phyloP scores from a whole-genome alignment of 2,113 vertebrate species.

The Eulacestoma nigropectus region DNA sequence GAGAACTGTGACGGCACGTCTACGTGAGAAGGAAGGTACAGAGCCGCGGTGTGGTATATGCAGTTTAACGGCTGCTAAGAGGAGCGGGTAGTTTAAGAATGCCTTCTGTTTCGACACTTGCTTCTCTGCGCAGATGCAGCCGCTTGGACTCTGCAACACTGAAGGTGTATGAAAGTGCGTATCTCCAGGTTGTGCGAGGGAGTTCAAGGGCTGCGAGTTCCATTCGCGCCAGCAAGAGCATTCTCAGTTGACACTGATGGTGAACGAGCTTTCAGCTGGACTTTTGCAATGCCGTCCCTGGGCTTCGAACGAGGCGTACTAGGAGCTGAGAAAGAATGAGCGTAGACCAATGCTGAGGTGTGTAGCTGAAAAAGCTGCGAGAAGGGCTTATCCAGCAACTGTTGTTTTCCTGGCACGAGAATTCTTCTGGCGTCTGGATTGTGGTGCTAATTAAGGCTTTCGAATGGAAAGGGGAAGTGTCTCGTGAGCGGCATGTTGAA shows the following conservation, averaged over 20 bases:
- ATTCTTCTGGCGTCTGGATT: too few species aligned
- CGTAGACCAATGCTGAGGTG: background rate
- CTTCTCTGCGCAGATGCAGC: background rate
- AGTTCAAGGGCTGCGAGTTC: too few species aligned
- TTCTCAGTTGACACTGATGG: background rate
- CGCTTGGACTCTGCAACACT: too few species aligned
- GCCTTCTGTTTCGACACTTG: background rate
- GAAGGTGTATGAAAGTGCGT: too few species aligned
- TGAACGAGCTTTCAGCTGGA: background rate
- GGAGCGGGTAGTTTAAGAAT: background rate
- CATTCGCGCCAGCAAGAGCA: background rate
- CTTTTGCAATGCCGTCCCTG: background rate
- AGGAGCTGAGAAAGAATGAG: background rate
- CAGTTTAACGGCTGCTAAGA: too few species aligned
- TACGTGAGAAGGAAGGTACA: background rate
- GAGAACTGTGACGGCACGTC: background rate
- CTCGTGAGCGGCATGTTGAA: background rate
- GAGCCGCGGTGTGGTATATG: too few species aligned
- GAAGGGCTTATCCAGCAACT: background rate
- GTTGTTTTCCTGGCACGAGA: background rate
- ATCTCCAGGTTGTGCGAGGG: too few species aligned
- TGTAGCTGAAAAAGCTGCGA: background rate
- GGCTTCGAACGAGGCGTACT: background rate
- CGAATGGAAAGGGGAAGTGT: background rate
- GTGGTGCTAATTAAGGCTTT: background rate